Conservation (phyloP, 1,140 invertebrate species). For the Sycophila sp. region DNA sequence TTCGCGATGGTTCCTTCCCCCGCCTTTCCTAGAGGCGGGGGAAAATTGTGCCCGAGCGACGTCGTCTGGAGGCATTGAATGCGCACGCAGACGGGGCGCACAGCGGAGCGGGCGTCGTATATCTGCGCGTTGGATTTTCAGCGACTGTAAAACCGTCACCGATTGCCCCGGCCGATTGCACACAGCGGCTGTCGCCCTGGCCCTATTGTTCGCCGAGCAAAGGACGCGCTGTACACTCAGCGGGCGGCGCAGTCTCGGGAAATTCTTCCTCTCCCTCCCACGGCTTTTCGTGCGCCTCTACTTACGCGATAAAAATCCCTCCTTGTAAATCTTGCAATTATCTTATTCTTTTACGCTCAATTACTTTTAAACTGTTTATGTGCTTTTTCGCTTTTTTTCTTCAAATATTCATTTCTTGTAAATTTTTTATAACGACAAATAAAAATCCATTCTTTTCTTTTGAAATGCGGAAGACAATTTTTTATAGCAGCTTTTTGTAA, state of each 20-base stretch:
- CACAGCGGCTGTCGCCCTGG: background rate
- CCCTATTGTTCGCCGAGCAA: slow-evolving; percentile 18
- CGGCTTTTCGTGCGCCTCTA: background rate
- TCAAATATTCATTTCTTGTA: no score
- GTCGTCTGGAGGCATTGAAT: background rate
- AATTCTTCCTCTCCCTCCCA: background rate
- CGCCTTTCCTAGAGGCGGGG: no score
- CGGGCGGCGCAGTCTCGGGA: background rate
- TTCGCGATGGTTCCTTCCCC: background rate
- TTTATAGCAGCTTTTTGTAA: no score
- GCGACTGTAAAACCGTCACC: slow-evolving; percentile 33
- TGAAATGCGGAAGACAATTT: no score
- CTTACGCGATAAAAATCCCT: background rate
- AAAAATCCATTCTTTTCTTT: no score
- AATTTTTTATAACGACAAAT: no score
- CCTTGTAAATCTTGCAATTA: background rate
- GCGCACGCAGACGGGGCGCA: background rate
- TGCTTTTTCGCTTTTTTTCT: no score
- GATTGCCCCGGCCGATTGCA: slow-evolving; percentile 11
- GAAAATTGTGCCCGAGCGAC: background rate
- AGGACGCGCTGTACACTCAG: background rate
- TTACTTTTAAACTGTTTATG: background rate
- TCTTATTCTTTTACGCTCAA: background rate
- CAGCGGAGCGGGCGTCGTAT: background rate
- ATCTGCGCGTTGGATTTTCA: slow-evolving; percentile 15